phyloP scores from a whole-genome alignment of 2,888 invertebrate species.

The Aleiodes testaceus region DNA sequence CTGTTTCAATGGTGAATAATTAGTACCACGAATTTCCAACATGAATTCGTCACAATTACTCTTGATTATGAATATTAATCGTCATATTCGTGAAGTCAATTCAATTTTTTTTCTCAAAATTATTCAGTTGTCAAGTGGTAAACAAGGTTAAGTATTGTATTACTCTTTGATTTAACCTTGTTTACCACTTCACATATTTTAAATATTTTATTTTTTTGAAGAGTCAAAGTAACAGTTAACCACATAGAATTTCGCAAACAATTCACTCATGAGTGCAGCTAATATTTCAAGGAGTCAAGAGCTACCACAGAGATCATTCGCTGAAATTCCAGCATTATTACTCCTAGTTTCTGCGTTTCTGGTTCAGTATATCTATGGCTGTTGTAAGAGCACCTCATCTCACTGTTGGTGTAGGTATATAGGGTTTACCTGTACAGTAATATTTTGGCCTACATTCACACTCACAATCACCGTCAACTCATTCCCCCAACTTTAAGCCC shows the following conservation, averaged over 20 bases:
- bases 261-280: constrained; percentile 1
- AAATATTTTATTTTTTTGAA: too few species aligned
- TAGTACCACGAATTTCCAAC: too few species aligned
- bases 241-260: neutral
- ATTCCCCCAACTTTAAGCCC: constrained; percentile 36
- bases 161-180: too few species aligned
- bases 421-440: neutral
- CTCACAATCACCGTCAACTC: constrained; percentile 26
- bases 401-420: constrained; percentile 6
- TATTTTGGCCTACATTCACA: constrained; percentile 7
- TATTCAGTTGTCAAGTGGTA: too few species aligned
- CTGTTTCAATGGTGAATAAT: too few species aligned
- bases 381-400: constrained; percentile 7
- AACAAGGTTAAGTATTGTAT: too few species aligned
- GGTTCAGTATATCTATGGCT: neutral
- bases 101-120: too few species aligned
- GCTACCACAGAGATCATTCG: constrained; percentile 15
- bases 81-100: too few species aligned
- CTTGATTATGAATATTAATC: too few species aligned
- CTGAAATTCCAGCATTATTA: constrained; percentile 44
- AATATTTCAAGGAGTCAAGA: constrained; percentile 33
- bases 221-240: neutral
- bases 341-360: constrained; percentile 24
- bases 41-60: too few species aligned
- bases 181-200: neutral